phyloP scores from a whole-genome alignment of 2,113 vertebrate species.

The Neodon shergylaensis region DNA sequence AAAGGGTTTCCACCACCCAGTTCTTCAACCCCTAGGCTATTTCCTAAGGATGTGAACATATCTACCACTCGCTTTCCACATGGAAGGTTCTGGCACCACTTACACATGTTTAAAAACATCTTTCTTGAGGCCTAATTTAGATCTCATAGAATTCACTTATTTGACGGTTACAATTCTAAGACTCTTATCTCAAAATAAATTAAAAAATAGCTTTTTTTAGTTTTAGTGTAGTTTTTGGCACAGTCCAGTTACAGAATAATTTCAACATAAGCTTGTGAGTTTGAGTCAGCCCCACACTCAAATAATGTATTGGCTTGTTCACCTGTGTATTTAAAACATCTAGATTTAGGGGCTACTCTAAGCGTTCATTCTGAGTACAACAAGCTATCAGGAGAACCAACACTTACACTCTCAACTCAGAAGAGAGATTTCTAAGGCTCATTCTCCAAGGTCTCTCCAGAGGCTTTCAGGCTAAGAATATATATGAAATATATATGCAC shows the following conservation, averaged over 20 bases:
- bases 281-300: background rate
- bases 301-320: conserved; percentile 18
- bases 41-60: background rate
- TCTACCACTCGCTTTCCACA: background rate
- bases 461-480: background rate
- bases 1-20: background rate
- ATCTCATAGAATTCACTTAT: background rate
- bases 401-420: conserved; percentile 2
- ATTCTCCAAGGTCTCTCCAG: background rate
- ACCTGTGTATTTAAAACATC: conserved; percentile 8
- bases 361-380: conserved; percentile 8
- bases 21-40: background rate
- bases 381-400: conserved; percentile 25
- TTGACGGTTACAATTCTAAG: background rate
- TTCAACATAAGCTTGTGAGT: background rate
- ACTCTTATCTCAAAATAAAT: background rate
- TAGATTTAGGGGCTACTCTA: background rate
- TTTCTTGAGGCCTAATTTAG: conserved; percentile 14
- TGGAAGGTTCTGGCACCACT: background rate
- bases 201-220: background rate
- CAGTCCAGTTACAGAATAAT: conserved; percentile 9
- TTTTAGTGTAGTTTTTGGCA: background rate
- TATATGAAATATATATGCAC: background rate
- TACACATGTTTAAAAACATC: background rate
- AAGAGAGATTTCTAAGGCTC: background rate